Base-by-base conservation (phyloP, 2,113 vertebrate species). In the Leiothrix lutea region DNA sequence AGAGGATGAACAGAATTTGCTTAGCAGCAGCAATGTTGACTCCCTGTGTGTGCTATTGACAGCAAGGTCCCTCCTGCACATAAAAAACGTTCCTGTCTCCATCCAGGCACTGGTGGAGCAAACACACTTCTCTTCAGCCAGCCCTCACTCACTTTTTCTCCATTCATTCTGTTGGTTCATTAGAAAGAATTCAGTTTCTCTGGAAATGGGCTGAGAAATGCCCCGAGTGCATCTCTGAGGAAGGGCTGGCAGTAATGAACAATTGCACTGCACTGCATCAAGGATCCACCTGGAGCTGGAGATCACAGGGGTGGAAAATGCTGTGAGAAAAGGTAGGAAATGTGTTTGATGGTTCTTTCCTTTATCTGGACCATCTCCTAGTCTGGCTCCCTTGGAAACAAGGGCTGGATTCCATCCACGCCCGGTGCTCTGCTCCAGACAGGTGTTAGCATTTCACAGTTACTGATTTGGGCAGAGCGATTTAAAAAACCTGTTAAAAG, bases 91-190 rank as follows among this genome's bases (percentile, higher is more conserved):
- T 26, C 33, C 26, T 35, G 64, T 42, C 60, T 73, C 56, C 36
- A 9, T 38, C 28, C 38, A 40, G 62, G 33, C 2, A 1, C 12
- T 11, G 36, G 28, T 35, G 66, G 62, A 70, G 29, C n/a, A 57
- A 80, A 57, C 17, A 31, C 31, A 4, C 19, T 56, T 33, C 3
- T 51, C 56, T 71, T 47, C 3, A 89, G 26, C 38, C 3, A 38
- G 38, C 23, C 33, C 33, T 78, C 5, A 1, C 48, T 94, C 38
- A 2, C 12, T 2, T 1, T 0, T 24, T 50, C 33, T 50, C 3
- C 0, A 60, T 80, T 79, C 10, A 3, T 91, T 81, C n/a, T 75
- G 18, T 36, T 60, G 14, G 31, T n/a, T 77, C 17, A 5, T 40
- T 42, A 28, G 53, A 69, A 69, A 51, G 20, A 36, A 35, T 82